Evolutionary conservation across 2,797 vertebrate species (phyloP).

Genomic region (Mallotus villosus): DNA sequence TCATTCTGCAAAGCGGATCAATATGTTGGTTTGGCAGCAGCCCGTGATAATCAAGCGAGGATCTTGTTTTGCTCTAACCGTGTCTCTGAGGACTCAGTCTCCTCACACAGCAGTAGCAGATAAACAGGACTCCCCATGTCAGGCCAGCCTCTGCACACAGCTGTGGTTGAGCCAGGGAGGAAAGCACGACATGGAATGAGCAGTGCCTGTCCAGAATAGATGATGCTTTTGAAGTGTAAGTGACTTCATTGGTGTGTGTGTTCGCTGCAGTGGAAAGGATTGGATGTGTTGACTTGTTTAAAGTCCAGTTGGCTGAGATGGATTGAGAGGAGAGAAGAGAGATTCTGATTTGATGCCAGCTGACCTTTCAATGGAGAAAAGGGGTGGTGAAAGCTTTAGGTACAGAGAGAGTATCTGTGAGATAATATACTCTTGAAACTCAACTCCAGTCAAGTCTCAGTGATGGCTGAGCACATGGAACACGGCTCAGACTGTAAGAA

Average conservation of each 20-base stretch:
- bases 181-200: slow-evolving; percentile 26
- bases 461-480: no score
- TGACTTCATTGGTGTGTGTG: slow-evolving; percentile 45
- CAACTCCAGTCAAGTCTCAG: background rate
- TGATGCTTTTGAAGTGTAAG: slow-evolving; percentile 54
- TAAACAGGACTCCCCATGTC: slow-evolving; percentile 24
- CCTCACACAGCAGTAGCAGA: slow-evolving; percentile 18
- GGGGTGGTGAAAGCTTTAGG: slow-evolving; percentile 55
- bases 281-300: slow-evolving; percentile 29
- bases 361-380: slow-evolving; percentile 27
- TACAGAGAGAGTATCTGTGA: slow-evolving; percentile 21
- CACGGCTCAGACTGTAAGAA: background rate
- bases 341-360: background rate
- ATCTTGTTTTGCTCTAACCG: slow-evolving; percentile 23
- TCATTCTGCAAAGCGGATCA: no score
- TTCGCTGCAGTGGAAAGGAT: slow-evolving; percentile 16
- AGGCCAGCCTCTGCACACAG: slow-evolving; percentile 24
- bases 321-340: no score
- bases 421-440: no score
- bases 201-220: slow-evolving; percentile 42
- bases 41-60: background rate
- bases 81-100: slow-evolving; percentile 19
- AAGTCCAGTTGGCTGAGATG: slow-evolving; percentile 21
- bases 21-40: no score
- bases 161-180: slow-evolving; percentile 44